A percentile compares a stretch with the other conserved stretches of the same genome.
phyloP scores from a whole-genome alignment of 2,113 vertebrate genomes.

The Felis catus region DNA sequence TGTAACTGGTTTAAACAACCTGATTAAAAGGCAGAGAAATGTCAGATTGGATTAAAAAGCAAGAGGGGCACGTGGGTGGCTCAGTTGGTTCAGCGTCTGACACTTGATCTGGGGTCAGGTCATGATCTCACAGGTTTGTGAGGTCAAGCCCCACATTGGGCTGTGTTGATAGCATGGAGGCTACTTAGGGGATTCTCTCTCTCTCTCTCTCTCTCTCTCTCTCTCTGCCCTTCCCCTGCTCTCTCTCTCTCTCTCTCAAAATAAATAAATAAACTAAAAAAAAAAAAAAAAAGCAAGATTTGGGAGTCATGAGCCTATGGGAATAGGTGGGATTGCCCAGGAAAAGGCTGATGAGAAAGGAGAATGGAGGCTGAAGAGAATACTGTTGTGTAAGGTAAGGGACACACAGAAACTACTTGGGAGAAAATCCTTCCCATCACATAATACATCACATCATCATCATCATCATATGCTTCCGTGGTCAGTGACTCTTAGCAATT shows the following conservation, averaged over 20 bases:
- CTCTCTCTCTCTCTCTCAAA: no score
- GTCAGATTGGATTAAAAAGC: background rate
- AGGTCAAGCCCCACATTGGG: no score
- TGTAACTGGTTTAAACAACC: background rate
- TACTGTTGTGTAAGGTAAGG: background rate
- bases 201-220: no score
- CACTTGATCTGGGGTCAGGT: no score
- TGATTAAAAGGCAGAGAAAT: constrained; percentile 22
- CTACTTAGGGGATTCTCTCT: no score
- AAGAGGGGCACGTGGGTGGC: background rate
- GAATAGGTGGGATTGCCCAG: background rate
- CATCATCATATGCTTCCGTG: background rate
- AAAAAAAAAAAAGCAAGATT: background rate
- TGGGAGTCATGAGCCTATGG: background rate
- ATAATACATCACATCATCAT: background rate
- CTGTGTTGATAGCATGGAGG: no score
- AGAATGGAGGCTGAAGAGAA: background rate
- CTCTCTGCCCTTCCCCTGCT: no score
- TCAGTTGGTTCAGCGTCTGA: no score
- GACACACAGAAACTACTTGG: background rate
- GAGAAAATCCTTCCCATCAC: background rate
- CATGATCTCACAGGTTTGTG: no score
- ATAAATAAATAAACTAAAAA: no score
- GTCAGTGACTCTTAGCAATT: background rate
- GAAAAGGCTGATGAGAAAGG: background rate